phyloP scores from a whole-genome alignment of 1,140 invertebrate species.

The Pseudachorutes palmiensis region DNA sequence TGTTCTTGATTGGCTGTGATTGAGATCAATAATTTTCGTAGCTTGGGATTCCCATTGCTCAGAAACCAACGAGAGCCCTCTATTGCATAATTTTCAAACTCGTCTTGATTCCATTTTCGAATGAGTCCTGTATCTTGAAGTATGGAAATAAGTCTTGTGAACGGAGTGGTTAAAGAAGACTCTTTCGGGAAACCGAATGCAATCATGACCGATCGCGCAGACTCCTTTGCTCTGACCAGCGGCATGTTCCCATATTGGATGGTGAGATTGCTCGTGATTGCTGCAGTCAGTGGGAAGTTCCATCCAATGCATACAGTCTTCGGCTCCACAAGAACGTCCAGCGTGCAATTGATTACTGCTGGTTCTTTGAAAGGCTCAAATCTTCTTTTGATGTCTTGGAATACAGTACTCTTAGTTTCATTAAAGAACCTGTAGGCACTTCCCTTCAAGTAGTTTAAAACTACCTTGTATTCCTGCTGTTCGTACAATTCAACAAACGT shows the following conservation, averaged over 20 bases:
- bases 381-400: not conserved
- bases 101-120: constrained; percentile 1
- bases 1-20: too few species aligned
- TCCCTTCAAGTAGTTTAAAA: constrained; percentile 6
- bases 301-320: constrained; percentile 18
- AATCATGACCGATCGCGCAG: not conserved
- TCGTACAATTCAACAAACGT: constrained; percentile 17
- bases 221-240: not conserved
- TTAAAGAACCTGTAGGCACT: constrained; percentile 13
- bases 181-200: constrained; percentile 12
- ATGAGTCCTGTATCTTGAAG: constrained; percentile 8
- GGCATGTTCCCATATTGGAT: not conserved
- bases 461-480: constrained; percentile 7
- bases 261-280: constrained; percentile 11
- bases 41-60: too few species aligned
- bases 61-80: too few species aligned
- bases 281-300: constrained; percentile 2
- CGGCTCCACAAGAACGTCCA: not conserved
- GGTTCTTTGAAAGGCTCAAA: not conserved
- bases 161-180: constrained; percentile 10
- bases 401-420: not conserved
- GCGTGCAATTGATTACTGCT: not conserved
- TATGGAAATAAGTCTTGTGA: not conserved
- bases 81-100: not conserved
- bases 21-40: too few species aligned